A percentile compares a stretch with the other conserved stretches of the same genome.
These are phyloP conservation scores for Micrasema longulum DNA, from an alignment of 1,140 invertebrate species.

Conservation along the genomic window DNA sequence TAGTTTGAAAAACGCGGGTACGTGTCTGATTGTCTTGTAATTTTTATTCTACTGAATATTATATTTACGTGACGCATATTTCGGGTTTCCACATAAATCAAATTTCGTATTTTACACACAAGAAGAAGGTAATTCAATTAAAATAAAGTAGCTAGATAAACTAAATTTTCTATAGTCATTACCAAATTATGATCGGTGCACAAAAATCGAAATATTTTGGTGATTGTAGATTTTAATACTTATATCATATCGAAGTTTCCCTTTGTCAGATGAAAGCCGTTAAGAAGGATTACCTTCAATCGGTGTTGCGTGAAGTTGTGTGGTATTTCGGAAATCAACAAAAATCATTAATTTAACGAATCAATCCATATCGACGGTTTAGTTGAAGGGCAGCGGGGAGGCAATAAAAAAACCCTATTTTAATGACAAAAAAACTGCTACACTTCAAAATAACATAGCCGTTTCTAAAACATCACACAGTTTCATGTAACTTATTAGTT, in stretches of 20 bases:
- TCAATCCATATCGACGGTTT: no score
- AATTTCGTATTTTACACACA: neutral
- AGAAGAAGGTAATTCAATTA: slow-evolving; percentile 1
- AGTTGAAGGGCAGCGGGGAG: no score
- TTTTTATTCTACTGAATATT: slow-evolving; percentile 16
- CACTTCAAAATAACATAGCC: no score
- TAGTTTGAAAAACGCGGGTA: no score
- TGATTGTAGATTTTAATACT: slow-evolving; percentile 25
- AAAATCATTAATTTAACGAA: no score
- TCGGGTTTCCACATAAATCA: slow-evolving; percentile 10
- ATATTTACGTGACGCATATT: no score
- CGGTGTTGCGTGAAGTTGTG: slow-evolving; percentile 5
- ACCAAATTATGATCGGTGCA: slow-evolving; percentile 5
- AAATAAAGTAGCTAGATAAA: slow-evolving; percentile 19
- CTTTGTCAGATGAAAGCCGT: slow-evolving; percentile 18
- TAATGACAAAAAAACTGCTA: no score
- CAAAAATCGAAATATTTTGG: slow-evolving; percentile 29
- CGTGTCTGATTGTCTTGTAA: neutral
- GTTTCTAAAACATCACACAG: slow-evolving; percentile 17
- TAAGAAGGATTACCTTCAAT: no score
- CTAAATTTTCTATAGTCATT: slow-evolving; percentile 29
- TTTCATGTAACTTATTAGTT: slow-evolving; percentile 43
- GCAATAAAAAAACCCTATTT: no score
- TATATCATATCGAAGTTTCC: slow-evolving; percentile 32
- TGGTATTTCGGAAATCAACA: slow-evolving; percentile 22